A percentile compares a stretch with the other conserved stretches of the same genome.
Evolutionary conservation across 1,140 invertebrate species (phyloP).

Genomic region (Trachymyrmex septentrionalis): DNA sequence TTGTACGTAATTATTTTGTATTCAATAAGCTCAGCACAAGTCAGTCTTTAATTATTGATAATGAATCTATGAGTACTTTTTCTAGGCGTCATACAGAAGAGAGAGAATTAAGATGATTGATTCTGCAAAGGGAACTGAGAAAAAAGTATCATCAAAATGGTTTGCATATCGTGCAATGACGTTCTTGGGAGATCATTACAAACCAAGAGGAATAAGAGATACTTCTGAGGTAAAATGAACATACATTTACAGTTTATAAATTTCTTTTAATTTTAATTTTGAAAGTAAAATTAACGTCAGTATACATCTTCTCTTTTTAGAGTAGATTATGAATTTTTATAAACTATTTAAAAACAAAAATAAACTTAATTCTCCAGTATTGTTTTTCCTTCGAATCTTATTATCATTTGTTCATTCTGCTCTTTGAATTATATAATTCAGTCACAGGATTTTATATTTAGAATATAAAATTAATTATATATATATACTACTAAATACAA

Average conservation of each 20-base stretch:
- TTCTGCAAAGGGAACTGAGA: neutral
- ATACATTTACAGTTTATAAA: neutral
- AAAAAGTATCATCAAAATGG: neutral
- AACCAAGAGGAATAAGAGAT: neutral
- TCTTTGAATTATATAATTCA: too few species aligned
- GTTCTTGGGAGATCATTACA: constrained; percentile 19
- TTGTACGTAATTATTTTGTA: neutral
- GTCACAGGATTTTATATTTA: too few species aligned
- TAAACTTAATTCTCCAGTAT: too few species aligned
- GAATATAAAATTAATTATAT: neutral
- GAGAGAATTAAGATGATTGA: constrained; percentile 19
- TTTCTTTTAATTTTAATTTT: neutral
- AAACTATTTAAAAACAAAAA: too few species aligned
- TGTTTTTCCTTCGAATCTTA: too few species aligned
- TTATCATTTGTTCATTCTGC: too few species aligned
- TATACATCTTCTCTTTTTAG: too few species aligned
- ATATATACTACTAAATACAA: neutral
- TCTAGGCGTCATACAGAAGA: constrained; percentile 18
- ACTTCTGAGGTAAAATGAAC: neutral
- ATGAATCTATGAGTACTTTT: neutral
- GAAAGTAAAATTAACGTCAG: too few species aligned
- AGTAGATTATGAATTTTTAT: too few species aligned
- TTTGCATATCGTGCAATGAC: constrained; percentile 13
- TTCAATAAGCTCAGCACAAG: neutral
- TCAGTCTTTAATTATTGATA: neutral